Base-by-base conservation (phyloP, 2,888 invertebrate genomes). In the Clepsis dumicolana region DNA sequence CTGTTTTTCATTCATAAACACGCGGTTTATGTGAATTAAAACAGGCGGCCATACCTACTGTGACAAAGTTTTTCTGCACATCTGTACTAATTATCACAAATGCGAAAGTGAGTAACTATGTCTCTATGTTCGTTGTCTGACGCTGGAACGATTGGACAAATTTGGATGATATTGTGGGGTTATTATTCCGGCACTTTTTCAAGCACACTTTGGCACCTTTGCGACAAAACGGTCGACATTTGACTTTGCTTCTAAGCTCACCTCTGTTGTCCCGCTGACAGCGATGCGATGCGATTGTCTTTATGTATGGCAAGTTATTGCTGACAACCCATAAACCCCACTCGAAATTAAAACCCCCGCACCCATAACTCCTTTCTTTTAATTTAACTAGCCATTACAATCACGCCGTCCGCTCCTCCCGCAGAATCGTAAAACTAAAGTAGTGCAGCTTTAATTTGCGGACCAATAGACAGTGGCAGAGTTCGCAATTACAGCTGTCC, bases 401-500 rank as follows among this genome's bases (percentile, higher is more conserved):
- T 70, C 64, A 64, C 62, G 59, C 67, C 41, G 35, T 35, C 67
- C 44, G 38, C 21, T 64, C 50, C 35, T 54, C 18, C 35, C 59
- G 18, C 41, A 75, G 77, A 79, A 80, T 80, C 82, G 79, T 81
- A 84, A 82, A 82, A 81, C 82, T 87, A 84, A 87, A 89, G 86
- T 83, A 84, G 85, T 82, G 80, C 80, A 80, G 85, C 85, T 88
- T 89, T 88, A 91, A 91, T 90, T 89, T 90, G 87, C 82, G 81
- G 86, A 82, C 87, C 87, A 87, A 90, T 88, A 90, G 90, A 90
- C 88, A 89, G 84, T 79, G 78, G 80, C 83, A 85, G 85, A 85
- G 87, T 84, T 87, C 80, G 90, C 91, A 91, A 92, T 91, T 91
- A 91, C 90, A 89, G 86, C 89, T 88, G 91, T 90, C 90, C 86